phyloP scores from a whole-genome alignment of 2,888 invertebrate species.

The Dinocampus coccinellae region DNA sequence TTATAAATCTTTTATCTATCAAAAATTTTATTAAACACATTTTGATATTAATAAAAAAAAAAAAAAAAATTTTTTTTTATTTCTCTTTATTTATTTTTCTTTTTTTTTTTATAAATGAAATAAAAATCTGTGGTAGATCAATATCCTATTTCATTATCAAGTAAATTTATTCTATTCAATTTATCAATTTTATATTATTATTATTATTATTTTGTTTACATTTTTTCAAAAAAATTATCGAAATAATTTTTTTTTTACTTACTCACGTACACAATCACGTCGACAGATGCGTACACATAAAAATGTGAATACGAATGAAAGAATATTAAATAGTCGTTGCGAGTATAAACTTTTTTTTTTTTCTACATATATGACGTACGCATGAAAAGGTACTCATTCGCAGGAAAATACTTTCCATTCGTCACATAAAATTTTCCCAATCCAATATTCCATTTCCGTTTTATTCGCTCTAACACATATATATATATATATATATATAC shows the following conservation, averaged over 20 bases:
- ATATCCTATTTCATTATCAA: too few species aligned
- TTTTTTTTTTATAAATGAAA: too few species aligned
- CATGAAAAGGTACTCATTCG: slow-evolving; percentile 26
- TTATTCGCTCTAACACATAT: slow-evolving; percentile 20
- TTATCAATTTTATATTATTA: too few species aligned
- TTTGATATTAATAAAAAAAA: too few species aligned
- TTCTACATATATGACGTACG: slow-evolving; percentile 17
- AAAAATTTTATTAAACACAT: not conserved
- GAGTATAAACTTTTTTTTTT: slow-evolving; percentile 30
- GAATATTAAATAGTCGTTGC: slow-evolving; percentile 33
- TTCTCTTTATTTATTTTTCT: too few species aligned
- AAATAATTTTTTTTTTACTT: not conserved
- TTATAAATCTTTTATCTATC: not conserved
- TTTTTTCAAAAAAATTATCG: too few species aligned
- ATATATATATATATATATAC: not conserved
- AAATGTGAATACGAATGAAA: slow-evolving; percentile 2
- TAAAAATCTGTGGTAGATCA: too few species aligned
- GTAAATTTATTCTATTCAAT: too few species aligned
- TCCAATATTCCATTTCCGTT: slow-evolving; percentile 44
- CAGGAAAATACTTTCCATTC: slow-evolving; percentile 40
- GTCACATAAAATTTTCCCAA: slow-evolving; percentile 21
- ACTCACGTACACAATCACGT: not conserved
- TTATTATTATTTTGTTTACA: too few species aligned
- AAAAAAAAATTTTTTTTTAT: too few species aligned
- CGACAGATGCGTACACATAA: not conserved